A percentile compares a stretch with the other conserved stretches of the same genome.
Evolutionary conservation across 2,113 vertebrate genomes (phyloP).

Genomic region (Aepyceros melampus): DNA sequence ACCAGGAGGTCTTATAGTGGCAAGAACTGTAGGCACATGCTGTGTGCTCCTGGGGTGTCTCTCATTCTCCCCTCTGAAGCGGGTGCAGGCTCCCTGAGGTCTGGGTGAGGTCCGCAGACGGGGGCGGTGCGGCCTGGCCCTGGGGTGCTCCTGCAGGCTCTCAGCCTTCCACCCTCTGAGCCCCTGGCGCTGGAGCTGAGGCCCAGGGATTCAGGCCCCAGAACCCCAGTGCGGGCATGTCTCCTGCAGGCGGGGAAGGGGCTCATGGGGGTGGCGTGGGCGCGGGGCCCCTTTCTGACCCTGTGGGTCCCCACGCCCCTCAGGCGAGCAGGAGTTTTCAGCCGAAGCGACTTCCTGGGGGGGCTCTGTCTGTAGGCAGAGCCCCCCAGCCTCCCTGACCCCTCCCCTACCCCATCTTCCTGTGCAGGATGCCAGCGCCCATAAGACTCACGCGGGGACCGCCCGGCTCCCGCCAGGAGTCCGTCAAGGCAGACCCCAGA

Average conservation of each 20-base stretch:
- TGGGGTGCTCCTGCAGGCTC: background rate
- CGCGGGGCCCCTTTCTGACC: rapidly evolving
- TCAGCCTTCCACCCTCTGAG: rapidly evolving
- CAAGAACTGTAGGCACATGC: rapidly evolving
- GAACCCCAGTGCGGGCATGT: rapidly evolving
- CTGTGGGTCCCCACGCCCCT: background rate
- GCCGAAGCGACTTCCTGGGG: background rate
- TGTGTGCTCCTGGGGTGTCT: background rate
- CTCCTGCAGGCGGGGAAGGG: background rate
- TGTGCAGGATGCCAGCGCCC: too few relatives aligned
- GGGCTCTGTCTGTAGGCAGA: background rate
- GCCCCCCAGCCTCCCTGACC: too few relatives aligned
- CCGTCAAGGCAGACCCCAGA: background rate
- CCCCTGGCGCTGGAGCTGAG: background rate
- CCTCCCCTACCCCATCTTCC: background rate
- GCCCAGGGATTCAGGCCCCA: background rate
- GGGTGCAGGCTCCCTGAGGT: rapidly evolving
- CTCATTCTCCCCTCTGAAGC: rapidly evolving
- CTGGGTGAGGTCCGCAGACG: background rate
- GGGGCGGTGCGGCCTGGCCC: background rate
- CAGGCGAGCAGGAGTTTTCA: background rate
- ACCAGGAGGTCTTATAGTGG: rapidly evolving
- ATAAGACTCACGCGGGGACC: background rate
- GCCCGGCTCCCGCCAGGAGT: rapidly evolving
- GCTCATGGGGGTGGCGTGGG: background rate